phyloP scores from a whole-genome alignment of 2,113 vertebrate species.

The Pseudolaguvia tuberculata region DNA sequence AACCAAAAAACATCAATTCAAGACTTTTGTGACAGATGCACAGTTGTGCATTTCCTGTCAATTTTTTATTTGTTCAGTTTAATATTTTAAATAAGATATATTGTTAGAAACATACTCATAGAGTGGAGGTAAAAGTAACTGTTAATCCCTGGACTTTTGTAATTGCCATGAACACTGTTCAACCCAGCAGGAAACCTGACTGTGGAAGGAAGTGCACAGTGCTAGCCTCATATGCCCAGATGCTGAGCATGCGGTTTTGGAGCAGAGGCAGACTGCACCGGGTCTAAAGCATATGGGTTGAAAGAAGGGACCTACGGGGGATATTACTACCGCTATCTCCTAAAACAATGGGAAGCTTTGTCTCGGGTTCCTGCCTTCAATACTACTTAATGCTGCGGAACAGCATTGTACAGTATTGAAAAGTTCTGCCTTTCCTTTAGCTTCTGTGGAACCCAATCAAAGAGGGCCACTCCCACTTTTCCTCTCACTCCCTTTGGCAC shows the following conservation, averaged over 20 bases:
- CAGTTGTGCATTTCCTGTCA: background rate
- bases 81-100: background rate
- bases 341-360: conserved; percentile 53
- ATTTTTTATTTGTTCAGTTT: no score
- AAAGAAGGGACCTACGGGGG: conserved; percentile 60
- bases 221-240: conserved; percentile 69
- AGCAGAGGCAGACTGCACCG: conserved; percentile 58
- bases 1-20: background rate
- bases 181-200: conserved; percentile 43
- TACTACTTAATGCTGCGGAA: conserved; percentile 71
- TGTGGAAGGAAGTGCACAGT: conserved; percentile 55
- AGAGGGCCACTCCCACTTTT: conserved; percentile 58
- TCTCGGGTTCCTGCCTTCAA: conserved; percentile 61
- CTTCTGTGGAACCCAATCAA: conserved; percentile 58
- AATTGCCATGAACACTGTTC: conserved; percentile 64
- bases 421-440: conserved; percentile 66
- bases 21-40: background rate
- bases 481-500: conserved; percentile 53
- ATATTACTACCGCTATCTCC: conserved; percentile 55
- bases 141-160: conserved; percentile 37
- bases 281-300: conserved; percentile 72
- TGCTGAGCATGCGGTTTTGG: conserved; percentile 69
- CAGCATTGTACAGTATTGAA: conserved; percentile 79
- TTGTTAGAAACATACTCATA: conserved; percentile 4
- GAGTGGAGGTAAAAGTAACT: conserved; percentile 55